phyloP scores from a whole-genome alignment of 2,888 invertebrate species.

The Spialia ferax region DNA sequence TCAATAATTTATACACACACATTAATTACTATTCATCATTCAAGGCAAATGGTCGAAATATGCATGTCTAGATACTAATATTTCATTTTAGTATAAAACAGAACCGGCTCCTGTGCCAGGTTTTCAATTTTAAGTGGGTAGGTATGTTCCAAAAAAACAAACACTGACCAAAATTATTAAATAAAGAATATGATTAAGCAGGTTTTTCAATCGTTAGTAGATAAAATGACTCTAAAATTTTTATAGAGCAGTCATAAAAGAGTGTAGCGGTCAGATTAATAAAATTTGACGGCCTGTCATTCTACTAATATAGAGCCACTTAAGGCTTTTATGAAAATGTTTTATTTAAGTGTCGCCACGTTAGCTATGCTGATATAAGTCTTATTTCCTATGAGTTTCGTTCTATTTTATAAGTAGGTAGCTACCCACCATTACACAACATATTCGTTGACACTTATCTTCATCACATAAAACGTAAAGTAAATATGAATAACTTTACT shows the following conservation, averaged over 20 bases:
- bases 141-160: conserved; percentile 65
- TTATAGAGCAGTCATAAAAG: conserved; percentile 80
- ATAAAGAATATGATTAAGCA: conserved; percentile 74
- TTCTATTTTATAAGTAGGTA: conserved; percentile 45
- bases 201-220: conserved; percentile 73
- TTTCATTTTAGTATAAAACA: conserved; percentile 72
- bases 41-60: conserved; percentile 77
- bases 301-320: conserved; percentile 61
- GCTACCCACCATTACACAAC: conserved; percentile 22
- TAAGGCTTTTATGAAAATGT: conserved; percentile 55
- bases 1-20: conserved; percentile 69
- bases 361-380: conserved; percentile 41
- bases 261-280: conserved; percentile 65
- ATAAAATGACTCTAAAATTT: conserved; percentile 76
- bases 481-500: conserved; percentile 46
- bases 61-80: conserved; percentile 66
- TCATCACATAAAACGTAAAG: conserved; percentile 46
- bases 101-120: conserved; percentile 73
- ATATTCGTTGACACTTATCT: conserved; percentile 37
- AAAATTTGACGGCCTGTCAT: conserved; percentile 77
- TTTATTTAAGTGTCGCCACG: conserved; percentile 46
- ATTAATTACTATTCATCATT: conserved; percentile 78
- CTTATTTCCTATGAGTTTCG: conserved; percentile 44
- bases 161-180: conserved; percentile 64
- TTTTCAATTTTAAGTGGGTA: conserved; percentile 59